Conservation (phyloP, 1,140 invertebrate species). For the Camponotus pennsylvanicus region DNA sequence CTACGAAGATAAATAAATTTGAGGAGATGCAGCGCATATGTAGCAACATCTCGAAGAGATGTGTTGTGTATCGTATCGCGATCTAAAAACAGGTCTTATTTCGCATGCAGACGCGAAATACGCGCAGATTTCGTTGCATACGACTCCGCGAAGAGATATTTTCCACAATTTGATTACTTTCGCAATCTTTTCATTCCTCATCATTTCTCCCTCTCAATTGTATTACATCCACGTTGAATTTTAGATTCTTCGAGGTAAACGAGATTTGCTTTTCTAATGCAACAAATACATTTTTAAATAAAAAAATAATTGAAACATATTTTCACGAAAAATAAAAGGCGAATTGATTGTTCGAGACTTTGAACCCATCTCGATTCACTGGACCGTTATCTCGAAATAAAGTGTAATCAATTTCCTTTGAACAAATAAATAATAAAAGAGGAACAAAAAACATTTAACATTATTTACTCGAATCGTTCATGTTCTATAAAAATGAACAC, state of each 20-base stretch:
- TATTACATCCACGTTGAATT: conserved; percentile 29
- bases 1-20: neutral
- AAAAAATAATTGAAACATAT: neutral
- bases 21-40: neutral
- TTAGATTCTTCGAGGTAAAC: neutral
- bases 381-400: conserved; percentile 16
- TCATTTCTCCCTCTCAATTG: conserved; percentile 13
- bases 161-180: too few species aligned
- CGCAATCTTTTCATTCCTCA: neutral
- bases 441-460: neutral
- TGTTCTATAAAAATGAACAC: neutral
- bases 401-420: neutral
- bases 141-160: too few species aligned
- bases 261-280: conserved; percentile 4
- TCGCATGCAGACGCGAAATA: neutral
- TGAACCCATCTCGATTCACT: conserved; percentile 20
- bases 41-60: neutral
- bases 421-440: conserved; percentile 15
- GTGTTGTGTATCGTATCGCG: neutral
- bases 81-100: conserved; percentile 10
- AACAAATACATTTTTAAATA: neutral
- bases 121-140: neutral
- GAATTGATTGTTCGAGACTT: neutral
- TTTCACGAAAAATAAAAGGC: neutral
- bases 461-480: neutral